Evolutionary conservation across 2,888 invertebrate genomes (phyloP), one percentile per base, ranked within the genome.

Genomic region (Ligdia adustata): DNA sequence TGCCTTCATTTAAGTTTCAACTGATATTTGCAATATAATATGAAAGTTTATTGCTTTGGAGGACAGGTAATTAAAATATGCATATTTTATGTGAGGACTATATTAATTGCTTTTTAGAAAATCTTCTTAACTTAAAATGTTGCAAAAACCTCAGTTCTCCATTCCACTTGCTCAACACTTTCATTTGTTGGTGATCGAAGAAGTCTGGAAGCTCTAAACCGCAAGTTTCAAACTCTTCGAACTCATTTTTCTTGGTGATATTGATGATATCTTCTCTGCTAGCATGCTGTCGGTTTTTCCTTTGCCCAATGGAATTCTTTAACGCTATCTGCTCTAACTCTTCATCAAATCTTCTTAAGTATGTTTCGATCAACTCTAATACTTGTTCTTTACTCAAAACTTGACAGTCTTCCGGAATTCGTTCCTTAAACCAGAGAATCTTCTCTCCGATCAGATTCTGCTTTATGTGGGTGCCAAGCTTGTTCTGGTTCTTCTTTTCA

Each of bases 161-260:
- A 68, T 93, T 91, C 95, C 95, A 95, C 12, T 88, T 89, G 58
- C 76, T 91, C 37, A 95, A 77, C 40, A 92, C 81, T 40, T 90
- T 73, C 61, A 94, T 89, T 68, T 95, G 93, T 15, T 86, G 79
- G 1, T 76, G 68, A 69, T 93, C 92, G 62, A 93, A 72, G 44
- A 95, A 80, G 75, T 95, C 93, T 1, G 95, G 95, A 64, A 95
- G 92, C 91, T 97, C 96, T 66, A 97, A 83, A 15, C 97, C 97
- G 67, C 94, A 94, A 0, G 93, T 92, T 49, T 93, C 90, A 69
- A 94, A 97, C 70, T 97, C 96, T 52, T 93, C 92, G 4, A 66
- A 81, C 64, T 97, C 97, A 38, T 92, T 91, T 65, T 95, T 93
- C 55, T 94, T 91, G 0, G 95, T 95, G 64, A 96, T 93, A 64